Base-by-base conservation (phyloP, 53 echinoderm and acorn worm species). In the Pentamera pediparva region DNA sequence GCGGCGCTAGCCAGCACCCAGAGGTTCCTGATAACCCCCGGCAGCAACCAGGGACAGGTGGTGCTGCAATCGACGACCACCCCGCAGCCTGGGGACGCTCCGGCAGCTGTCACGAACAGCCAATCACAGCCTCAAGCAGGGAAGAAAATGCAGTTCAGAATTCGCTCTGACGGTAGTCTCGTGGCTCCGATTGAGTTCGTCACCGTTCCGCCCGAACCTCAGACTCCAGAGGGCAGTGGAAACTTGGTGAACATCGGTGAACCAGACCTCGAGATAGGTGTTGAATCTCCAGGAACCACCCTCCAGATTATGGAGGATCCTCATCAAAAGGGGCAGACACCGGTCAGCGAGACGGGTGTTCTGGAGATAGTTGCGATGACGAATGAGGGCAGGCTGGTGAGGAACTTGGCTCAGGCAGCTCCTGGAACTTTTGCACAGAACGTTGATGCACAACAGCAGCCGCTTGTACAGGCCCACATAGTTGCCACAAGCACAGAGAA, bases 21-120 rank as follows among this genome's bases (percentile, higher is more conserved):
- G 3, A 12, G n/a, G 6, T n/a, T n/a, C 11, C 35, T 72, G 18
- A 72, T 35, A 32, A 33, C 72, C 34, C 72, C 72, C 9, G 74
- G 60, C 53, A 84, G 84, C 61, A 61, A 78, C 29, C 84, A 84
- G 39, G n/a, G n/a, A n/a, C 61, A 84, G 56, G 84, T 78, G 32
- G 84, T 78, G 18, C 62, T 84, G 48, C 84, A 78, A 29, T 61
- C 84, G 9, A 69, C 70, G 12, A 41, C 67, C 29, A 67, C 5
- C 24, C 29, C 67, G 5, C 39, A 11, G 25, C 17, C 31, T 0
- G 65, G 20, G 27, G 37, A 24, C 6, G 40, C 35, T 15, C 41
- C 41, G 24, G 27, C 29, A 37, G 2, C 67, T 9, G 67, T 67
- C 3, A 67, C 67, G 21, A 41, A 67, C 67, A 67, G 41, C 20